Evolutionary conservation across 2,113 vertebrate species (phyloP), one percentile per base, ranked within the genome.

Genomic region (Zingel zingel): DNA sequence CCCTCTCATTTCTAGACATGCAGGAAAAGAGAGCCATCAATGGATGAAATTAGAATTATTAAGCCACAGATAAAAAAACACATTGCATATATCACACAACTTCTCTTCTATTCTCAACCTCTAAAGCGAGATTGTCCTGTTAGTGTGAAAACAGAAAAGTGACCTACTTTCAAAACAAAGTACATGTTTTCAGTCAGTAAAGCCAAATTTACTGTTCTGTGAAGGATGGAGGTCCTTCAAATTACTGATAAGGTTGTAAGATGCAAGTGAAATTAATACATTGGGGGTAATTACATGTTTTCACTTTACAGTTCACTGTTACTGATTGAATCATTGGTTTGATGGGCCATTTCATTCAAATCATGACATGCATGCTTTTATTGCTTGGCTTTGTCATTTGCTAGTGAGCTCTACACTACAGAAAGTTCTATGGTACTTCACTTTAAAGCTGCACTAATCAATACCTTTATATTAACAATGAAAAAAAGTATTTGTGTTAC

Each of bases 1-100:
- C 78, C 66, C 74, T 90, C 51, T 74, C 23, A 81, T 79, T 92
- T 90, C 58, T 72, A 27, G 78, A 84, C 59, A 78, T 57, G 57
- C 56, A 70, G 67, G 16, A 63, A 72, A 85, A 81, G 64, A 77
- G 51, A 76, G 18, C 47, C 25, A 56, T 82, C 63, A 74, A 21
- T 30, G 81, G 74, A 70, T 84, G 74, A 68, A 86, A 89, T 86
- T 78, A 86, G 77, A 86, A 54, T 65, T 58, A 90, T 77, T 76
- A 68, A 88, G 69, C 69, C 80, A 85, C 88, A 91, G 90, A 23
- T 82, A 83, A 88, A 86, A 58, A 86, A 83, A 82, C 57, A 72
- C 75, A 59, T 11, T 33, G 67, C 66, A 72, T 30, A 14, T 11
- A 6, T 87, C 74, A 82, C 63, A 57, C 27, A 4, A 51, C 57